phyloP scores from a whole-genome alignment of 2,797 vertebrate species.

The Acipenser transmontanus region DNA sequence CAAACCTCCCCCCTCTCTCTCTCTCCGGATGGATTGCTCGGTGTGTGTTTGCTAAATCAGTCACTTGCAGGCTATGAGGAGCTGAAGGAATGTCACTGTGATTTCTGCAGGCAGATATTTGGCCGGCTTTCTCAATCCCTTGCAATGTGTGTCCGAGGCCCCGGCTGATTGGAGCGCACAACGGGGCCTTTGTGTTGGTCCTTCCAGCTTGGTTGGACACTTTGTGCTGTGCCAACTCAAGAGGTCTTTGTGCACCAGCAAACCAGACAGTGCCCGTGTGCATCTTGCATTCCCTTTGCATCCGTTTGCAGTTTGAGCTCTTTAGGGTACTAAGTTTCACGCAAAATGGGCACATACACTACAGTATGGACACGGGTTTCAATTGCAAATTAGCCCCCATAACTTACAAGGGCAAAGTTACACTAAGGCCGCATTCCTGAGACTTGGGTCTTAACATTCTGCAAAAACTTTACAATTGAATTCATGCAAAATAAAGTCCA shows the following conservation, averaged over 20 bases:
- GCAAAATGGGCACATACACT: no score
- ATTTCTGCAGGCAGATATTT: conserved; percentile 28
- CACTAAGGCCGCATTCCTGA: no score
- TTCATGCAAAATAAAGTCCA: no score
- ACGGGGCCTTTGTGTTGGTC: conserved; percentile 57
- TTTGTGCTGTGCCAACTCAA: conserved; percentile 52
- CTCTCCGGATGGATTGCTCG: no score
- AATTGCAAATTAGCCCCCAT: no score
- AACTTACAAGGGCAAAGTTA: no score
- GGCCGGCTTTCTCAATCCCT: conserved; percentile 35
- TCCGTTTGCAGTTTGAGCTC: not conserved
- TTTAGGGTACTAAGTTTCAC: no score
- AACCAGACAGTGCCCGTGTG: not conserved
- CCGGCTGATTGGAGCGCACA: conserved; percentile 42
- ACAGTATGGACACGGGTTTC: no score
- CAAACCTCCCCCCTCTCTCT: no score
- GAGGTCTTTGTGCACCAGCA: conserved; percentile 41
- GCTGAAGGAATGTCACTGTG: conserved; percentile 29
- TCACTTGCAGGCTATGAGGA: conserved; percentile 16
- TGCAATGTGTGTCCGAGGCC: conserved; percentile 37
- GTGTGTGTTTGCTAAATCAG: not conserved
- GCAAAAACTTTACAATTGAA: no score
- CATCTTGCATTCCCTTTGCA: not conserved
- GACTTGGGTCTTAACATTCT: no score
- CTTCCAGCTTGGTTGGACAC: conserved; percentile 45